phyloP scores from a whole-genome alignment of 1,140 invertebrate species.

The Ridgeia piscesae region DNA sequence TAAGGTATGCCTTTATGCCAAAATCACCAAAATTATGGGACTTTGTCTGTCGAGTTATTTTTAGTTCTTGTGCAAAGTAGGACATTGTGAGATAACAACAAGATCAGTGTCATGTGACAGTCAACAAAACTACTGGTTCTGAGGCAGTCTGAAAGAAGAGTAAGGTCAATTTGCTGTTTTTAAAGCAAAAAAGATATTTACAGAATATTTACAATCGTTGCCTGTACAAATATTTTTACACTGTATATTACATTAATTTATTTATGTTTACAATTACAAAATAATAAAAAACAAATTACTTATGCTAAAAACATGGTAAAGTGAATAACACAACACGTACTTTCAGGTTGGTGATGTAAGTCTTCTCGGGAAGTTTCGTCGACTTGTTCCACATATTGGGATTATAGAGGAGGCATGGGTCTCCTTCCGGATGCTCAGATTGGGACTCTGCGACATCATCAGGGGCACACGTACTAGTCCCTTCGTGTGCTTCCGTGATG shows the following conservation, averaged over 20 bases:
- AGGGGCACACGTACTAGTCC: not conserved
- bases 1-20: too few relatives aligned
- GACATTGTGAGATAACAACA: too few relatives aligned
- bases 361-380: constrained; percentile 36
- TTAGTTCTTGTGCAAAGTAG: too few relatives aligned
- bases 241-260: not conserved
- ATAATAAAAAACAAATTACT: not conserved
- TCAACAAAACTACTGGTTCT: not conserved
- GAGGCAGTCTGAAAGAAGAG: not conserved
- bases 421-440: not conserved
- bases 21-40: too few relatives aligned
- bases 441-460: not conserved
- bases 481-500: not conserved
- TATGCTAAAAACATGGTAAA: not conserved
- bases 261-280: not conserved
- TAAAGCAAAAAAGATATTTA: not conserved
- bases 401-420: constrained; percentile 36
- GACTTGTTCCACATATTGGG: constrained; percentile 50
- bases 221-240: too few relatives aligned
- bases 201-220: too few relatives aligned
- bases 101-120: not conserved
- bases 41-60: too few relatives aligned
- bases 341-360: not conserved
- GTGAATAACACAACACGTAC: not conserved
- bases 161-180: not conserved